Conservation (phyloP, 2,797 vertebrate species). For the Taeniopygia guttata region DNA sequence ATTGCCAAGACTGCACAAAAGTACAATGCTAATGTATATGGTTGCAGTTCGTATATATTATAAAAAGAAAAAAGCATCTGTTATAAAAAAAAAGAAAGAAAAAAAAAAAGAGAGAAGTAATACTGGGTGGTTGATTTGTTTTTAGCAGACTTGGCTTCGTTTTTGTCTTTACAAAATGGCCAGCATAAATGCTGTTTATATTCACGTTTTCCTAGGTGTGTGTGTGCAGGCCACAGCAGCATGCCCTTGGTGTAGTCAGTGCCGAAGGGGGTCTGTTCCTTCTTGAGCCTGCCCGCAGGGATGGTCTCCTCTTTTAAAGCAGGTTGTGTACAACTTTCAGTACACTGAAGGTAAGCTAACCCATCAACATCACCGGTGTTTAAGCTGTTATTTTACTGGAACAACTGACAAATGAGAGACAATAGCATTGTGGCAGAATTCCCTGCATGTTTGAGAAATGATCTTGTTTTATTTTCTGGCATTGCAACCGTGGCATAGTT, state of each 20-base stretch:
- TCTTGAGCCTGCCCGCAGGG: slow-evolving; percentile 90
- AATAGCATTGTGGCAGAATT: slow-evolving; percentile 77
- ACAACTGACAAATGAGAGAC: slow-evolving; percentile 75
- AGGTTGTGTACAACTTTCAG: slow-evolving; percentile 91
- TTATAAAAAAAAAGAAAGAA: slow-evolving; percentile 45
- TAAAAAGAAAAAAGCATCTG: slow-evolving; percentile 69
- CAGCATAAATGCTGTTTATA: slow-evolving; percentile 93
- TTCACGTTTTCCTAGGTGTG: slow-evolving; percentile 91
- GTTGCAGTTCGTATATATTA: slow-evolving; percentile 78
- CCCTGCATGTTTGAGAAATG: slow-evolving; percentile 83
- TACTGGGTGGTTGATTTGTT: slow-evolving; percentile 81
- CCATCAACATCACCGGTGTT: slow-evolving; percentile 84
- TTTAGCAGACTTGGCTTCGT: slow-evolving; percentile 85
- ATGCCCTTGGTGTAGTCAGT: slow-evolving; percentile 89
- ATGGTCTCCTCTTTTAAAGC: slow-evolving; percentile 90
- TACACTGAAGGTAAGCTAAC: slow-evolving; percentile 94
- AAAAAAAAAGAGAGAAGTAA: slow-evolving; percentile 68
- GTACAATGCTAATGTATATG: slow-evolving; percentile 77
- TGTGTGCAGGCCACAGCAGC: slow-evolving; percentile 87
- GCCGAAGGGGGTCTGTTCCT: slow-evolving; percentile 88
- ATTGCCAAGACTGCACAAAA: slow-evolving; percentile 83
- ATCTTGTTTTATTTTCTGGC: slow-evolving; percentile 78
- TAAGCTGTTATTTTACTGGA: slow-evolving; percentile 80
- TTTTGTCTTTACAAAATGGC: slow-evolving; percentile 82
- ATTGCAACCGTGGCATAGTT: slow-evolving; percentile 77